These are phyloP conservation scores for Drosophila ironensis DNA, from an alignment of 1,140 invertebrate species.

Conservation along the genomic window DNA sequence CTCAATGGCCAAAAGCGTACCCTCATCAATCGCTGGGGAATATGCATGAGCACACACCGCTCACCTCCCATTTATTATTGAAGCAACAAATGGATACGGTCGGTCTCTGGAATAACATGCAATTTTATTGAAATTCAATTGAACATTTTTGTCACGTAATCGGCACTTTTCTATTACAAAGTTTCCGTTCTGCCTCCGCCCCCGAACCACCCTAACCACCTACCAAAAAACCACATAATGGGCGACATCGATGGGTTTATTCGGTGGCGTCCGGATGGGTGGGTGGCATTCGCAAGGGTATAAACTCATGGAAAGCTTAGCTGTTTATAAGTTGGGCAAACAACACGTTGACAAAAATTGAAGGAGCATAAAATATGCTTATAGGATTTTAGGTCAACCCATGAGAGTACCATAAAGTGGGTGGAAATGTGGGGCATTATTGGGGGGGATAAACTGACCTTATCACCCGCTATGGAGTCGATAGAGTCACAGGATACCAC, in stretches of 20 bases:
- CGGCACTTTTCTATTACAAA: constrained; percentile 77
- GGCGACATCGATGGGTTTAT: constrained; percentile 11
- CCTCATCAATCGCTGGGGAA: constrained; percentile 65
- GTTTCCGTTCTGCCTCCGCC: constrained; percentile 16
- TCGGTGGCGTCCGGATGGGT: neutral
- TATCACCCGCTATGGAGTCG: neutral
- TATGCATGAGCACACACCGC: constrained; percentile 37
- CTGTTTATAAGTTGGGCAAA: constrained; percentile 55
- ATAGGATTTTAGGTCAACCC: constrained; percentile 32
- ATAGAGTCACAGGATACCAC: neutral
- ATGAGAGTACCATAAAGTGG: neutral
- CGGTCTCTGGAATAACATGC: constrained; percentile 42
- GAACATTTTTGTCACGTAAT: constrained; percentile 79
- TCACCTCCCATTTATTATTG: constrained; percentile 66
- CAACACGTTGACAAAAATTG: constrained; percentile 69
- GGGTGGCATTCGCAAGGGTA: constrained; percentile 45
- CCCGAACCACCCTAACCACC: neutral
- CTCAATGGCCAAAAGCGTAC: constrained; percentile 31
- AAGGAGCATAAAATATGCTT: constrained; percentile 70
- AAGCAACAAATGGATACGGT: constrained; percentile 68
- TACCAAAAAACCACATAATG: constrained; percentile 63
- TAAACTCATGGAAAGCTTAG: constrained; percentile 56
- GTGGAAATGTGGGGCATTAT: neutral
- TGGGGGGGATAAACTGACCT: neutral
- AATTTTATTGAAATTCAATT: constrained; percentile 77